Evolutionary conservation across 2,113 vertebrate species (phyloP).

Genomic region (Psophia crepitans): DNA sequence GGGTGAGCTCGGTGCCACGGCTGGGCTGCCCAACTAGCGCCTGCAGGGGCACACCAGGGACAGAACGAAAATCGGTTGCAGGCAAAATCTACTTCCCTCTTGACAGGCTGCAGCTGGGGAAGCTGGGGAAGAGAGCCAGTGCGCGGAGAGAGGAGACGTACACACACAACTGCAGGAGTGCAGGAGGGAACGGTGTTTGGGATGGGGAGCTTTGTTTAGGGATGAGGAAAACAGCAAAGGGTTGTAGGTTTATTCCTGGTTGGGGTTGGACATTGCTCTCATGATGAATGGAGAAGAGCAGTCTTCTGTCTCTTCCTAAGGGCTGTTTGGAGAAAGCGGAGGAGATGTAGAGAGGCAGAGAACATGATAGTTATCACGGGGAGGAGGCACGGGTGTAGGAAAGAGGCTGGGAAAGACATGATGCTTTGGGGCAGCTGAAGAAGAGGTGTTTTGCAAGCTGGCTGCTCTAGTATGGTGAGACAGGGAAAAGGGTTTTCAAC

Average conservation of each 20-base stretch:
- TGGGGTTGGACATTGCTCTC: background rate
- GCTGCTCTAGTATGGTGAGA: background rate
- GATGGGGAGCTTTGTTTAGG: background rate
- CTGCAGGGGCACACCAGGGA: conserved; percentile 37
- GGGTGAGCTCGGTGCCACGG: background rate
- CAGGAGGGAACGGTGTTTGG: background rate
- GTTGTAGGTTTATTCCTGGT: background rate
- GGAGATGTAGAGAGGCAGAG: background rate
- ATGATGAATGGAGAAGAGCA: background rate
- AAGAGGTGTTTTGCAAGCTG: background rate
- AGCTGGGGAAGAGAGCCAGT: background rate
- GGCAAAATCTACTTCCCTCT: conserved; percentile 1
- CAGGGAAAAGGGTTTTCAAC: background rate
- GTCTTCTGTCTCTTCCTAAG: background rate
- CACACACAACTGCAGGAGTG: background rate
- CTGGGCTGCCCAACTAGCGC: background rate
- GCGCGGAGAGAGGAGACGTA: background rate
- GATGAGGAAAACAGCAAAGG: background rate
- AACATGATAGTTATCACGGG: background rate
- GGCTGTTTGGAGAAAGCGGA: background rate
- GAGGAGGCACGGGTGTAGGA: background rate
- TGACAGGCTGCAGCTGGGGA: background rate
- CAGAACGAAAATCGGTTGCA: conserved; percentile 49
- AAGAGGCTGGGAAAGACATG: background rate
- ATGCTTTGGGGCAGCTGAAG: background rate